Conservation (phyloP, 2,888 invertebrate genomes). For the Sisyra terminalis region DNA sequence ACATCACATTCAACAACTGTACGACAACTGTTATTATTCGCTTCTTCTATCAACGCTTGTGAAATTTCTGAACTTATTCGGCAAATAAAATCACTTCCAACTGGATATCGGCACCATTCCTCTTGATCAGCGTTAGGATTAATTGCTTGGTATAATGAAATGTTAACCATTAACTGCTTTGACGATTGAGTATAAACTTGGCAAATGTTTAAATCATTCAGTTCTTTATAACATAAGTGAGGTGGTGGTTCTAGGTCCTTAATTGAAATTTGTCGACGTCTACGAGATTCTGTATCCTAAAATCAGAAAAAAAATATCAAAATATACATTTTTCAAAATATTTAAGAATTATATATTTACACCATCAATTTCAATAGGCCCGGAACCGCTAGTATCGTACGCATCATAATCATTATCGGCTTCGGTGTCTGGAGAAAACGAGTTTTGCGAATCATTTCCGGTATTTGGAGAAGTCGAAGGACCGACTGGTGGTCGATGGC, state of each 20-base stretch:
- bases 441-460: conserved; percentile 11
- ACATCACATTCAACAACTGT: conserved; percentile 56
- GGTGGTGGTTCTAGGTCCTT: conserved; percentile 24
- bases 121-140: conserved; percentile 27
- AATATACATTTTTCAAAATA: too few species aligned
- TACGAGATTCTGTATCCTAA: neutral
- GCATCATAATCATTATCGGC: conserved; percentile 23
- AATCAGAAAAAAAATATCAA: too few species aligned
- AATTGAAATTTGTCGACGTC: conserved; percentile 8
- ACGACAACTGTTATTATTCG: conserved; percentile 31
- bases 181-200: conserved; percentile 43
- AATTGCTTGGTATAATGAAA: conserved; percentile 32
- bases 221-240: conserved; percentile 36
- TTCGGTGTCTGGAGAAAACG: conserved; percentile 13
- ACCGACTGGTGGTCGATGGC: conserved; percentile 28
- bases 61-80: conserved; percentile 36
- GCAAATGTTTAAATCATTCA: conserved; percentile 26
- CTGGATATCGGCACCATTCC: conserved; percentile 51
- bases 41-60: conserved; percentile 20
- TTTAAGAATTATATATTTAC: conserved; percentile 7
- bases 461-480: neutral
- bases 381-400: conserved; percentile 17
- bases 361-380: conserved; percentile 1
- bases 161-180: conserved; percentile 31
- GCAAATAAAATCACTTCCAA: conserved; percentile 39